Evolutionary conservation across 2,797 vertebrate species (phyloP).

Genomic region (Cuculus canorus): DNA sequence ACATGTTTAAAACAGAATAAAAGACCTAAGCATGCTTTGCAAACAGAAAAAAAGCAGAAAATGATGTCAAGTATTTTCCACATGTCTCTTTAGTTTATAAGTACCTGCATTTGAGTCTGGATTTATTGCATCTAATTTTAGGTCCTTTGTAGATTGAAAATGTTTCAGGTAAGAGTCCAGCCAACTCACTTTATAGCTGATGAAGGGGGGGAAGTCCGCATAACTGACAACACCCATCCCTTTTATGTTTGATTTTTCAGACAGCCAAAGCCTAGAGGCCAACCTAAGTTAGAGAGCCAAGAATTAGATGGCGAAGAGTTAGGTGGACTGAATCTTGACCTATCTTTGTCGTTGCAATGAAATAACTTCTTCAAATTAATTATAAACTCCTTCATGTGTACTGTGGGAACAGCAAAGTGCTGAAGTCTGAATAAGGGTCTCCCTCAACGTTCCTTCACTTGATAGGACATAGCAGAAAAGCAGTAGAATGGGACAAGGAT

Average conservation of each 20-base stretch:
- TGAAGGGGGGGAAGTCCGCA: not conserved
- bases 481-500: not conserved
- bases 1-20: not conserved
- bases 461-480: not conserved
- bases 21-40: not conserved
- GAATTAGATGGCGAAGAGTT: not conserved
- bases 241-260: not conserved
- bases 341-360: not conserved
- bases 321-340: not conserved
- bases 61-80: not conserved
- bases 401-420: not conserved
- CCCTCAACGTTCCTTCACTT: not conserved
- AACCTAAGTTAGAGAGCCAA: not conserved
- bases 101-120: not conserved
- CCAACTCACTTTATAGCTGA: not conserved
- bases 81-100: not conserved
- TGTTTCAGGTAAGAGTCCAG: not conserved
- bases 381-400: not conserved
- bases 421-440: not conserved
- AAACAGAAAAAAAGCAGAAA: not conserved
- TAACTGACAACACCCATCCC: not conserved
- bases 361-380: not conserved
- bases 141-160: not conserved
- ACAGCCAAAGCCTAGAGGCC: not conserved
- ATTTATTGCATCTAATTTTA: not conserved